Base-by-base conservation (phyloP, 1,140 invertebrate genomes). In the Gonioctena quinquepunctata region DNA sequence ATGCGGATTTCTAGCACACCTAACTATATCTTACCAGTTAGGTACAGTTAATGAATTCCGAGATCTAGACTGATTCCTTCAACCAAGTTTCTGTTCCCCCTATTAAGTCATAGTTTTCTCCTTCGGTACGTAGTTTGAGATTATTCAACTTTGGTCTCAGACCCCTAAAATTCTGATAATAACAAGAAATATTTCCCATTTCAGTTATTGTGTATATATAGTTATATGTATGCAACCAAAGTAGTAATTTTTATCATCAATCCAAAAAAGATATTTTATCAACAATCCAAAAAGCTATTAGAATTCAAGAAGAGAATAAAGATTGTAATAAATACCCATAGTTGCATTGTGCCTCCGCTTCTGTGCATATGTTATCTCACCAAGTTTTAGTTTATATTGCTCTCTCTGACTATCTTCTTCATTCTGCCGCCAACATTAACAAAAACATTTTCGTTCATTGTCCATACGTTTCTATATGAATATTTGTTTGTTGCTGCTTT, bases 81-180 rank as follows among this genome's bases (percentile, higher is more conserved):
- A 52, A 52, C 3, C 49, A 52, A 11, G 33, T 52, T 52, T 52
- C n/a, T 52, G n/a, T 52, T 16, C 49, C 49, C 49, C 7, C 49
- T 16, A 52, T 52, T 19, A 52, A n/a, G 50, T 52, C 3, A 18
- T 52, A 52, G 50, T 52, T 52, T 52, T 52, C 50, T 52, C 50
- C 33, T 52, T 3, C 50, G 5, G 50, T 52, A 52, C 50, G 1
- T 52, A 52, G 16, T 52, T 52, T 52, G 19, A 52, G 2, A 52
- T 52, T 2, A 52, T 52, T 52, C 6, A 19, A 52, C 50, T 52
- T 8, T 52, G 50, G 8, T 52, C 50, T 52, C 50, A 52, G 1
- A n/a, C 5, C 50, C 50, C 50, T 52, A 52, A 52, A 52, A 52
- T 52, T 52, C 50, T 52, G 50, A 21, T 52, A 52, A 52, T 52